These are phyloP conservation scores for Neodiprion pinetum DNA, from an alignment of 1,140 invertebrate species.

Conservation along the genomic window DNA sequence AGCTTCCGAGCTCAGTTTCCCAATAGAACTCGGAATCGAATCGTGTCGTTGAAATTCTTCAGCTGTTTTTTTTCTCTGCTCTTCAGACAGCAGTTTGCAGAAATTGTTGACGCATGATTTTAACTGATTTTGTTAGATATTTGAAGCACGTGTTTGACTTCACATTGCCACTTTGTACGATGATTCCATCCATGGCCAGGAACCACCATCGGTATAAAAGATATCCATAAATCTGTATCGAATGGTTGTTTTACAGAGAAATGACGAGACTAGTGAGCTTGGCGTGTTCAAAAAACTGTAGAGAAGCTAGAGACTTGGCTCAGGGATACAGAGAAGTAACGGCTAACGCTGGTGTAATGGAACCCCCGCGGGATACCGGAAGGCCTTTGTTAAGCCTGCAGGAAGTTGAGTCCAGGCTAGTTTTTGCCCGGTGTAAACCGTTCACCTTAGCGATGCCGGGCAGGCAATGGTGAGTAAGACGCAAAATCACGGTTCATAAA, in stretches of 20 bases:
- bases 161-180: no score
- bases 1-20: no score
- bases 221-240: constrained; percentile 49
- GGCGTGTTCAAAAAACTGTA: constrained; percentile 55
- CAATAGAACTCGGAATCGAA: no score
- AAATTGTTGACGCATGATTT: no score
- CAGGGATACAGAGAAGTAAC: constrained; percentile 79
- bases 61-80: background rate
- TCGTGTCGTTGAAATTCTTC: background rate
- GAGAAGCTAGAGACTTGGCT: constrained; percentile 52
- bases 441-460: constrained; percentile 82
- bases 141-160: no score
- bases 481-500: no score
- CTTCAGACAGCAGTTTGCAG: background rate
- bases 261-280: constrained; percentile 58
- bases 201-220: constrained; percentile 33
- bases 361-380: constrained; percentile 77
- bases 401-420: constrained; percentile 82
- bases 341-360: constrained; percentile 81
- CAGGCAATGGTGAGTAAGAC: constrained; percentile 71
- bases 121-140: no score
- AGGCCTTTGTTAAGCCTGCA: constrained; percentile 79
- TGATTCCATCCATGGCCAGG: no score
- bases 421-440: constrained; percentile 88
- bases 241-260: constrained; percentile 43